phyloP scores from a whole-genome alignment of 2,888 invertebrate species.

The Microctonus aethiopoides region DNA sequence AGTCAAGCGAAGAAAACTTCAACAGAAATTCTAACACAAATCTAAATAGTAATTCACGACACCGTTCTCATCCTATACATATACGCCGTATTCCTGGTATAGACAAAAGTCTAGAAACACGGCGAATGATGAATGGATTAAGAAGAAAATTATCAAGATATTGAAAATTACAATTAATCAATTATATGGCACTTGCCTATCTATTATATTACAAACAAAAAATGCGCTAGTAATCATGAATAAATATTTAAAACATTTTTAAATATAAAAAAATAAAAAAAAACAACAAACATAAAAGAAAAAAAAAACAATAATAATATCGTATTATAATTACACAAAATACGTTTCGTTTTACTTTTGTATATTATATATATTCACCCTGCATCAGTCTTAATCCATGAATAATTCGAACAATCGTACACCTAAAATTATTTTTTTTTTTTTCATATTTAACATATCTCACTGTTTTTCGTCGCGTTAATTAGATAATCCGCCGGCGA shows the following conservation, averaged over 20 bases:
- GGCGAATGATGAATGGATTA: background rate
- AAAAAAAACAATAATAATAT: conserved; percentile 35
- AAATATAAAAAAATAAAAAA: conserved; percentile 11
- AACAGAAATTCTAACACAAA: conserved; percentile 32
- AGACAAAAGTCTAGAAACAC: background rate
- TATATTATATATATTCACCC: conserved; percentile 42
- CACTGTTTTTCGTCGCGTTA: background rate
- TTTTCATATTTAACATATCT: conserved; percentile 10
- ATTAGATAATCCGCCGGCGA: conserved; percentile 58
- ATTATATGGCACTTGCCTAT: conserved; percentile 61
- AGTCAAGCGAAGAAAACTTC: conserved; percentile 4
- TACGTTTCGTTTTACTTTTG: conserved; percentile 55
- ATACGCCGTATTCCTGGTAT: background rate
- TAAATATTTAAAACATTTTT: too few relatives aligned
- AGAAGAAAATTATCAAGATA: conserved; percentile 13
- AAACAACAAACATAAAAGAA: background rate
- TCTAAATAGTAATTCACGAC: conserved; percentile 13
- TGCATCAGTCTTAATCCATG: conserved; percentile 61
- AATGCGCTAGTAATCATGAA: conserved; percentile 35
- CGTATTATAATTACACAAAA: conserved; percentile 57
- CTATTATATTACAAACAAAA: conserved; percentile 61
- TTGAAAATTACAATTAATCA: conserved; percentile 39
- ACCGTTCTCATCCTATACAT: background rate
- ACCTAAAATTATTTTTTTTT: conserved; percentile 15
- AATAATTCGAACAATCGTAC: conserved; percentile 45